Evolutionary conservation across 2,797 vertebrate species (phyloP).

Genomic region (Pipistrellus nathusii): DNA sequence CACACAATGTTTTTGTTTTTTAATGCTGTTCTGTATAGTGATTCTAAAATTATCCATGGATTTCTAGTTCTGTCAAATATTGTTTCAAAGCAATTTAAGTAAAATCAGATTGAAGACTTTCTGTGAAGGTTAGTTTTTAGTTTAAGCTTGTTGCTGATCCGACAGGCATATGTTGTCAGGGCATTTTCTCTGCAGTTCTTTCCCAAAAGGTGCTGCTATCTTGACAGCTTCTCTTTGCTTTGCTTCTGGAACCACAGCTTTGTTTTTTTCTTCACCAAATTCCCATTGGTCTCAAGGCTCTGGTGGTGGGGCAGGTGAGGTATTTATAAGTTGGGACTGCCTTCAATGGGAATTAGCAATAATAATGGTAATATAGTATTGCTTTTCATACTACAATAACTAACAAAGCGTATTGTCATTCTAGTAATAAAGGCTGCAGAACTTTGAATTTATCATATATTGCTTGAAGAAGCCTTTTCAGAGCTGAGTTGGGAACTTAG

Average conservation of each 20-base stretch:
- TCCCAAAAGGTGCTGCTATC: background rate
- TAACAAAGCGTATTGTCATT: background rate
- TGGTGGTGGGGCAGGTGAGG: background rate
- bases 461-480: background rate
- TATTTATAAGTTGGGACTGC: background rate
- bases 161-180: background rate
- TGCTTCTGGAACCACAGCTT: background rate
- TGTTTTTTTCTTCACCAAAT: background rate
- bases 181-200: background rate
- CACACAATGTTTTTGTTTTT: background rate
- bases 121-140: background rate
- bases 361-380: background rate
- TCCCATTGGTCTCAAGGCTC: background rate
- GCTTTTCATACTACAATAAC: background rate
- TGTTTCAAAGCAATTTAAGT: background rate
- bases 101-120: conserved; percentile 10
- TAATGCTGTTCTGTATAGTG: background rate
- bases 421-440: background rate
- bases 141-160: background rate
- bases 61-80: background rate
- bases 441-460: background rate
- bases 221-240: background rate
- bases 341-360: background rate
- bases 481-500: too few relatives aligned
- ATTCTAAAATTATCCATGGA: background rate